Evolutionary conservation across 2,113 vertebrate species (phyloP).

Genomic region (Eudyptes chrysolophus): DNA sequence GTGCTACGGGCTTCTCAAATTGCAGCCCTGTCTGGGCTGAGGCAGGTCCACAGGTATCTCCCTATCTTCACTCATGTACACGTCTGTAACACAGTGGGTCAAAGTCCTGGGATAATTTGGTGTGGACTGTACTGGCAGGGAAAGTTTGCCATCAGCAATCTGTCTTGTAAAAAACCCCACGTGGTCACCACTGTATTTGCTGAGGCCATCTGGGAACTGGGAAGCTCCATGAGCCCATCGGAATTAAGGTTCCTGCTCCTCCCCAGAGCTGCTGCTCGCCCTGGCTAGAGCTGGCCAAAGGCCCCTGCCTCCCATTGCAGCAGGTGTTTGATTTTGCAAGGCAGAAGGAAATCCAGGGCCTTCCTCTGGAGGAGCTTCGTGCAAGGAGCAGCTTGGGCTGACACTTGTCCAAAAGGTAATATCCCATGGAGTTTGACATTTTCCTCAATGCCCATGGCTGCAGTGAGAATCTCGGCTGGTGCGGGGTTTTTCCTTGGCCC

Average conservation of each 20-base stretch:
- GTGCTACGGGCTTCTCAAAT: neutral
- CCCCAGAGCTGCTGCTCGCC: neutral
- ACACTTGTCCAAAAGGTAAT: neutral
- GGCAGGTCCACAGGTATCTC: neutral
- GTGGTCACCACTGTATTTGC: neutral
- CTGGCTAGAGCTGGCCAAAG: neutral
- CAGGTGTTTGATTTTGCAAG: neutral
- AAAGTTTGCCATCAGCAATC: neutral
- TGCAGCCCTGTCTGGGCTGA: neutral
- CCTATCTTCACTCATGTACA: neutral
- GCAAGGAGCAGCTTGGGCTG: neutral
- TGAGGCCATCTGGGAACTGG: neutral
- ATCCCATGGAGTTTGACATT: neutral
- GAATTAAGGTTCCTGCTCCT: neutral
- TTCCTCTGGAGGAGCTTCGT: neutral
- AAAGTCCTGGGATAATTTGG: neutral
- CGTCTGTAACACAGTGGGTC: accelerated
- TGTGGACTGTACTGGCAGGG: neutral
- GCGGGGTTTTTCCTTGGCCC: neutral
- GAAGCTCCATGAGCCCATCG: neutral
- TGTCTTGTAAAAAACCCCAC: neutral
- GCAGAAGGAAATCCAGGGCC: neutral
- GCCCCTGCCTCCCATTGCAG: neutral
- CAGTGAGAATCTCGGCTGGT: neutral
- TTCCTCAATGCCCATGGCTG: neutral